phyloP scores from a whole-genome alignment of 2,113 vertebrate genomes.

The Microcebus murinus region DNA sequence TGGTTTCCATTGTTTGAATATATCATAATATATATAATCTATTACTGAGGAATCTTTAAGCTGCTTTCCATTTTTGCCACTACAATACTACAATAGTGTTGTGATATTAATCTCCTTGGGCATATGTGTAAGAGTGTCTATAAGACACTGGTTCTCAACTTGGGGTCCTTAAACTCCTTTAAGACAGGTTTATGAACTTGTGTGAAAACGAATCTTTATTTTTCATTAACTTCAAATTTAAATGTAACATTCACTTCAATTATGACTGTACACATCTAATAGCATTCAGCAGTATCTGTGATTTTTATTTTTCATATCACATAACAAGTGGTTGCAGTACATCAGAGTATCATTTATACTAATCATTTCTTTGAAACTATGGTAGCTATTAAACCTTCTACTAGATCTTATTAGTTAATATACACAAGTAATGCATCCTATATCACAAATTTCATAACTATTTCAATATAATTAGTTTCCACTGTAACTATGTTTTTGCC shows the following conservation, averaged over 20 bases:
- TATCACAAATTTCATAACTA: neutral
- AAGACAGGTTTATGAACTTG: neutral
- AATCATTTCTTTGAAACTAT: conserved; percentile 26
- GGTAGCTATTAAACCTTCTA: conserved; percentile 7
- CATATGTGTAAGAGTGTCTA: neutral
- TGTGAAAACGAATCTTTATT: neutral
- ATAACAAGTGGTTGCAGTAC: neutral
- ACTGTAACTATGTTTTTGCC: neutral
- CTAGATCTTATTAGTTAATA: neutral
- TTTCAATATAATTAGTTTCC: neutral
- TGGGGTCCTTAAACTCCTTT: neutral
- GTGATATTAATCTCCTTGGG: neutral
- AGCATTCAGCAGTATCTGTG: neutral
- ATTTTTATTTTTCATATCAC: conserved; percentile 1
- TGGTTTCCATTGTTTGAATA: neutral
- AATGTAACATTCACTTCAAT: conserved; percentile 17
- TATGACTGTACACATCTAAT: neutral
- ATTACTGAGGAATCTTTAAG: conserved; percentile 7
- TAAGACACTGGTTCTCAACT: neutral
- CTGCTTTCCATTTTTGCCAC: neutral
- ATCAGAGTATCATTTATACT: neutral
- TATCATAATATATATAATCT: neutral
- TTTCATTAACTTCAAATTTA: conserved; percentile 14
- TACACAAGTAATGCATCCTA: neutral
- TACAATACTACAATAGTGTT: neutral